Evolutionary conservation across 2,113 vertebrate genomes (phyloP).

Genomic region (Ailurus styani): DNA sequence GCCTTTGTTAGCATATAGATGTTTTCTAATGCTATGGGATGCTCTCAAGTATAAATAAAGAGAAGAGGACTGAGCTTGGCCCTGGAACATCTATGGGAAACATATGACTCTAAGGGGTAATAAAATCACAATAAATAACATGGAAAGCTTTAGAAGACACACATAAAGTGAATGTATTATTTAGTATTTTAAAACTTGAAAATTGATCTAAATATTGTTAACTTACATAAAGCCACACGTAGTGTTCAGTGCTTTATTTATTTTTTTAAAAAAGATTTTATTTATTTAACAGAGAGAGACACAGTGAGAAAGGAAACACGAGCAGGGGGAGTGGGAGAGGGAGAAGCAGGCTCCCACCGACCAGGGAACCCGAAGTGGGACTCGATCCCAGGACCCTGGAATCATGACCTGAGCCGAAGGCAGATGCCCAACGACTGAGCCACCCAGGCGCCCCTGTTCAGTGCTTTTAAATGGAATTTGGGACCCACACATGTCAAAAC

Average conservation of each 20-base stretch:
- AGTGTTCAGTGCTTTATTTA: background rate
- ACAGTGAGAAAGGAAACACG: too few relatives aligned
- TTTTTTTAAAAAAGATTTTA: too few relatives aligned
- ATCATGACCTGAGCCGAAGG: too few relatives aligned
- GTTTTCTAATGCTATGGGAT: background rate
- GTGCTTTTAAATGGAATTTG: background rate
- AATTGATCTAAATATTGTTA: background rate
- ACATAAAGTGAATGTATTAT: background rate
- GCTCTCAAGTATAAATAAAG: background rate
- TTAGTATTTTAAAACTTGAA: background rate
- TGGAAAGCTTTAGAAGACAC: background rate
- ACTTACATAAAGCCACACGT: background rate
- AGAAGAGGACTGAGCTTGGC: background rate
- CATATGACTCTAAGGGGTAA: background rate
- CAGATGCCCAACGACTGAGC: too few relatives aligned
- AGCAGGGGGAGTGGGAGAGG: too few relatives aligned
- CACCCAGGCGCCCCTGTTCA: too few relatives aligned
- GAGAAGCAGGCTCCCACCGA: too few relatives aligned
- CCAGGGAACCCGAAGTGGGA: too few relatives aligned
- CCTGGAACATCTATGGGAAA: background rate
- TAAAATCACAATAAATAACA: background rate
- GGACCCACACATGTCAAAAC: background rate
- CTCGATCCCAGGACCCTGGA: too few relatives aligned
- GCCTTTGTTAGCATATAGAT: background rate
- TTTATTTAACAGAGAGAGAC: too few relatives aligned